Evolutionary conservation across 35 echinoderm and acorn worm genomes (phyloP), one percentile per base, ranked within the genome.

Genomic region (Diadema setosum): DNA sequence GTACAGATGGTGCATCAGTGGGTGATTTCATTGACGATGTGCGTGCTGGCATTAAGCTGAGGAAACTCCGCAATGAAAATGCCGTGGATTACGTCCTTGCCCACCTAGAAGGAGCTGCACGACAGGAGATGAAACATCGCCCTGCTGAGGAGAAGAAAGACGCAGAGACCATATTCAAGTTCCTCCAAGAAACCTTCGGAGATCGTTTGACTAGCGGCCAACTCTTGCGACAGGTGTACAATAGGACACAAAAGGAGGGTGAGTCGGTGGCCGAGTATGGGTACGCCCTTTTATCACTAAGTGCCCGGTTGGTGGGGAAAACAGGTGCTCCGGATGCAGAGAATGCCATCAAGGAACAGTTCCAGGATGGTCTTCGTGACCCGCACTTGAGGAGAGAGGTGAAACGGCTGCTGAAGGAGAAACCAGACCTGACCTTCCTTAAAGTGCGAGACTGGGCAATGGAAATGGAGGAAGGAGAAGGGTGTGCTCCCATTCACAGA

Each of bases 91-190:
- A 86, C 30, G 52, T 91, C 23, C 16, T 91, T 0, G 63, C 89
- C 30, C 67, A 86, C 23, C 36, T 91, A 24, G 89, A 86, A 55
- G 89, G 89, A 9, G n/a, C 63, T 64, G 89, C 89, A 41, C 1
- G 89, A 23, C 65, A 64, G 40, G 89, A 86, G 70, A 45, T 91
- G 25, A 55, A 44, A 65, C 89, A 91, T 67, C 67, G 83, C 15
- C 82, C 82, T 45, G 17, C 15, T 26, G 50, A 17, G 17, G 83
- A 50, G 5, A 33, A 44, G 33, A 42, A 58, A 18, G 82, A 91
- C 48, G 32, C 82, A 42, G 58, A 78, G 12, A 36, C 37, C 24
- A 33, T 91, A 35, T 32, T 91, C 2, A 41, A 36, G 15, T 42
- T 58, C 11, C 45, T 91, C 12, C 65, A 58, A 20, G 89, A 91